These are phyloP conservation scores for Protodeltote pygarga DNA, from an alignment of 2,888 invertebrate genomes.

Conservation along the genomic window DNA sequence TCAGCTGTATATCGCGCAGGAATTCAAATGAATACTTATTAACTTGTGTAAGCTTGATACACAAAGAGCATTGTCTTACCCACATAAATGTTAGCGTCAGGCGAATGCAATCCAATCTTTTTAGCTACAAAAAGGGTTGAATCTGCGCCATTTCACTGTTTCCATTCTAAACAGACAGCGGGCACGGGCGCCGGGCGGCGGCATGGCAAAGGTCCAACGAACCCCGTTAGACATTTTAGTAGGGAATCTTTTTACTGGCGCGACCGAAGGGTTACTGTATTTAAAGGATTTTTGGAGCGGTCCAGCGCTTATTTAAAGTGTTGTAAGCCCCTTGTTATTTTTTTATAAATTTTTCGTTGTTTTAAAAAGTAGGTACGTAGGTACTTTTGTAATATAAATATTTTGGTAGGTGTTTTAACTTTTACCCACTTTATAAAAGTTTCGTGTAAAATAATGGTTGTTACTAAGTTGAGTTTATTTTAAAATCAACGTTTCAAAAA, in stretches of 20 bases:
- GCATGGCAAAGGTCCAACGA: conserved; percentile 44
- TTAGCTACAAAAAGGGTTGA: conserved; percentile 60
- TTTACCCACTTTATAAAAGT: conserved; percentile 21
- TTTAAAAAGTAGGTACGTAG: conserved; percentile 26
- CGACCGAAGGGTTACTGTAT: conserved; percentile 51
- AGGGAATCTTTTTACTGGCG: conserved; percentile 34
- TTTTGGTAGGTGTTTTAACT: conserved; percentile 31
- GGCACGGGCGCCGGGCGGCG: conserved; percentile 23
- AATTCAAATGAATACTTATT: conserved; percentile 44
- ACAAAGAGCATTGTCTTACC: conserved; percentile 63
- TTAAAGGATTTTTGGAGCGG: conserved; percentile 50
- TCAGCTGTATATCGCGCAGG: conserved; percentile 36
- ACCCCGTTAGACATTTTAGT: conserved; percentile 41
- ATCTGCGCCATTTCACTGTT: conserved; percentile 58
- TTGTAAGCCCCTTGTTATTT: conserved; percentile 44
- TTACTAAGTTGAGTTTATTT: conserved; percentile 24
- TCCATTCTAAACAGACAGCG: conserved; percentile 59
- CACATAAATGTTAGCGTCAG: conserved; percentile 61
- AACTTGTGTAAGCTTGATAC: conserved; percentile 38
- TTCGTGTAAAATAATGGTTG: conserved; percentile 32
- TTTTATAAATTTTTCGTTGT: conserved; percentile 40
- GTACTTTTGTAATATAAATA: conserved; percentile 43
- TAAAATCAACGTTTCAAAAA: conserved; percentile 4
- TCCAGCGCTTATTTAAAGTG: conserved; percentile 47
- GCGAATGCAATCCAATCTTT: conserved; percentile 66